phyloP scores from a whole-genome alignment of 2,888 invertebrate genomes.

The Drosophila meridiana region DNA sequence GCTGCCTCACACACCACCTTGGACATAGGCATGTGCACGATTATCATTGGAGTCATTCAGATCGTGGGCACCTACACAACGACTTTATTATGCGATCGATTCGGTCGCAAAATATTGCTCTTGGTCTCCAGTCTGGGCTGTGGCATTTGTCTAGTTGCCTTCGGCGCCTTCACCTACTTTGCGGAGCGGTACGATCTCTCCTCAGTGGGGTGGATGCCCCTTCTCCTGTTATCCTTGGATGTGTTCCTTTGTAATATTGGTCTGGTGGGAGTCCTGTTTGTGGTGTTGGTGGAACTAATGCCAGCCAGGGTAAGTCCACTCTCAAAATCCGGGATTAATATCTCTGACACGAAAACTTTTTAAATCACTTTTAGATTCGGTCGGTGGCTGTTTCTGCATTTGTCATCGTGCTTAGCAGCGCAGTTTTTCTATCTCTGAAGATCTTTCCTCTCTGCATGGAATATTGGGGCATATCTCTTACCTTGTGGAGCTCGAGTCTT shows the following conservation, averaged over 20 bases:
- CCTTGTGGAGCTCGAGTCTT: conserved; percentile 72
- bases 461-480: conserved; percentile 60
- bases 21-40: conserved; percentile 72
- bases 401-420: conserved; percentile 60
- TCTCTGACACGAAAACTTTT: neutral
- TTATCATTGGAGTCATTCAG: conserved; percentile 78
- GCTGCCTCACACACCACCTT: conserved; percentile 63
- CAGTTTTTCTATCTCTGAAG: conserved; percentile 67
- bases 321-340: neutral
- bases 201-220: conserved; percentile 67
- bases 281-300: conserved; percentile 77
- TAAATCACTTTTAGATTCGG: conserved; percentile 69
- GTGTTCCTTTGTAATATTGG: conserved; percentile 76
- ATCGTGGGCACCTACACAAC: conserved; percentile 73
- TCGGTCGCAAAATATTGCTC: conserved; percentile 74
- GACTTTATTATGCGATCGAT: conserved; percentile 69
- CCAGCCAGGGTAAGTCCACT: conserved; percentile 75
- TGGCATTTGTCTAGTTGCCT: conserved; percentile 55
- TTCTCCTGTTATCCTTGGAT: conserved; percentile 65
- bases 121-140: conserved; percentile 68
- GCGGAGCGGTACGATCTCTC: conserved; percentile 33
- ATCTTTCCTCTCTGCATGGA: conserved; percentile 72
- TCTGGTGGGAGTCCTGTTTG: conserved; percentile 71
- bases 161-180: conserved; percentile 68
- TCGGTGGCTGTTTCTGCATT: conserved; percentile 62